Conservation (phyloP, 2,797 vertebrate species). For the Scomberomorus guttatus region DNA sequence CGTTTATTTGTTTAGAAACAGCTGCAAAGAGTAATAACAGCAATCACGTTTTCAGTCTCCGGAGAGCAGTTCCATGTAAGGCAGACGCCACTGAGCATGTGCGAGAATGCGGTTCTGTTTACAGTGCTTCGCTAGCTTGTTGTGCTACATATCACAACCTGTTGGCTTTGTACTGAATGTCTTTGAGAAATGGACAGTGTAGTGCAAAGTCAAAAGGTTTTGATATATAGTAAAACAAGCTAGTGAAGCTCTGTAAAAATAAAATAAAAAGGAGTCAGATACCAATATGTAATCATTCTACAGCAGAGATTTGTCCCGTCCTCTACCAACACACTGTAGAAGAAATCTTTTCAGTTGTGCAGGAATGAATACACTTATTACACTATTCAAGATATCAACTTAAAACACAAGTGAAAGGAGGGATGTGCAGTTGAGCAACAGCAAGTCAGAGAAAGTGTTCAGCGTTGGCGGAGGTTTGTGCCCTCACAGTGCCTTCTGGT, state of each 20-base stretch:
- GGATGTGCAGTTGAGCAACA: not conserved
- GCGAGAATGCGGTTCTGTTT: too few relatives aligned
- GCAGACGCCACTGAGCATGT: too few relatives aligned
- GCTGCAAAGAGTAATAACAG: too few relatives aligned
- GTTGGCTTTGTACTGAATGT: too few relatives aligned
- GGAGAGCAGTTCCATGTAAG: too few relatives aligned
- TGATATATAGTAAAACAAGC: not conserved
- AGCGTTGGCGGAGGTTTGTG: conserved; percentile 25
- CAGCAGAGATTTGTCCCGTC: not conserved
- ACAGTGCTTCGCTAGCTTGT: too few relatives aligned
- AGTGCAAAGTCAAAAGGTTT: not conserved
- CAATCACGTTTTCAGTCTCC: too few relatives aligned
- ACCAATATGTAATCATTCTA: not conserved
- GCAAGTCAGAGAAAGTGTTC: conserved; percentile 1
- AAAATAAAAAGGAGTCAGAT: not conserved
- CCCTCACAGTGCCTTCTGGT: conserved; percentile 38
- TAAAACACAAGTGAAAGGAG: not conserved
- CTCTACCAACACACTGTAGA: not conserved
- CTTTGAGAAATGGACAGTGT: not conserved
- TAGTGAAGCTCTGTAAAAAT: not conserved
- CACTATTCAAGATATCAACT: conserved; percentile 1
- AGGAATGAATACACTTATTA: conserved; percentile 10
- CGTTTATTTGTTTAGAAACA: too few relatives aligned
- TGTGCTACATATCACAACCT: too few relatives aligned
- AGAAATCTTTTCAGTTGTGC: not conserved